Evolutionary conservation across 2,113 vertebrate genomes (phyloP), one percentile per base, ranked within the genome.

Genomic region (Xenopus borealis): DNA sequence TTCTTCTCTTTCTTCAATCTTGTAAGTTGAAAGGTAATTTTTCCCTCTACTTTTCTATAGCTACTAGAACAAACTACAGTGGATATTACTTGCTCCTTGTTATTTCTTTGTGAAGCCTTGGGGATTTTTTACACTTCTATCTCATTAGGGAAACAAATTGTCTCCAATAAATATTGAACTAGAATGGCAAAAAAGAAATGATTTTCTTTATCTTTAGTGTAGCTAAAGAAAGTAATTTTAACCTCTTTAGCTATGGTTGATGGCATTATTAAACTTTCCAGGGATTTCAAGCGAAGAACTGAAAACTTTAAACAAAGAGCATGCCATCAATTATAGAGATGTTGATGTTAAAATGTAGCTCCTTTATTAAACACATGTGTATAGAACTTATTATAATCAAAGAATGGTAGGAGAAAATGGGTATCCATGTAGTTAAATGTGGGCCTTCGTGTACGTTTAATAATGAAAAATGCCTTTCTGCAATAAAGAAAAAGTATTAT

Each of bases 61-160:
- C 74, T 46, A 67, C 74, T 70, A 64, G 59, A 77, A 77, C 59
- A 77, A 77, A 77, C 59, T 67, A 55, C 40, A 67, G 66, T 57
- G 52, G 67, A 70, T 70, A 68, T 75, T 75, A 70, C 74, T 70
- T 64, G 74, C 66, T 69, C 66, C 74, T 70, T 77, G 74, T 77
- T 70, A 70, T 64, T 66, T 70, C 67, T 69, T 33, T 69, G 66
- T 57, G 18, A 77, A 77, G 74, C 74, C 74, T 69, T 70, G 67
- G 74, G 74, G 67, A 77, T 70, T 77, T 19, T 61, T 70, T 45
- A 70, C 61, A 61, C 67, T 61, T 77, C 67, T 70, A 59, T 77
- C 74, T 77, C 74, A 77, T 77, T 77, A 77, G 74, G 50, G 74
- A 77, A 77, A 77, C 74, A 77, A 70, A 77, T 77, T 77, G 74